phyloP scores from a whole-genome alignment of 2,797 vertebrate genomes.

The Ptychadena robeensis region DNA sequence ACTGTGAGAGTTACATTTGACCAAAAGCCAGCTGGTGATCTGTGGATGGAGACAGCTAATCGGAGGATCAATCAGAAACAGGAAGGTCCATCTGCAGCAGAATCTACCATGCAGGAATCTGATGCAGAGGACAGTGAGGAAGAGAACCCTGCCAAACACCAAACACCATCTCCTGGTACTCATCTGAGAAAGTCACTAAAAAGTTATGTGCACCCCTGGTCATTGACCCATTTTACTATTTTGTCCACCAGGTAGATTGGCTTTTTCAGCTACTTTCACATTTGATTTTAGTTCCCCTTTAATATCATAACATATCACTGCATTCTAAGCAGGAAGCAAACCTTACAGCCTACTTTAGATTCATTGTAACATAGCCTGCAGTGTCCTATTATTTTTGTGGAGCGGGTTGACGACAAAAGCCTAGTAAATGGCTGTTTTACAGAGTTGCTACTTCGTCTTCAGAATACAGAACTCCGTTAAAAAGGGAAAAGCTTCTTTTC shows the following conservation, averaged over 20 bases:
- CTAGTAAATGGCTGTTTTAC: conserved; percentile 15
- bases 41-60: too few species aligned
- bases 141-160: too few species aligned
- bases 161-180: too few species aligned
- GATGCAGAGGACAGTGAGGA: too few species aligned
- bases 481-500: background rate
- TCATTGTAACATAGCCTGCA: conserved; percentile 42
- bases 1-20: too few species aligned
- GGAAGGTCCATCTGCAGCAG: too few species aligned
- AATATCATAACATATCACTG: background rate
- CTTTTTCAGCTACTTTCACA: background rate
- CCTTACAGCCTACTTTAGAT: background rate
- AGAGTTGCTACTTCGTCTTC: background rate
- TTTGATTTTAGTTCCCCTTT: background rate
- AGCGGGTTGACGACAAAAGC: conserved; percentile 20
- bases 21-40: too few species aligned
- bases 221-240: background rate
- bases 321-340: conserved; percentile 24
- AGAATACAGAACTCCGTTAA: background rate
- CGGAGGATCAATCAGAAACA: too few species aligned
- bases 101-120: too few species aligned
- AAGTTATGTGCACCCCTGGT: too few species aligned
- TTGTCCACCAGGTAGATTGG: background rate
- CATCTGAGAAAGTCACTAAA: too few species aligned
- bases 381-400: conserved; percentile 31